Conservation (phyloP, 2,797 vertebrate genomes). For the Leuciscus waleckii region DNA sequence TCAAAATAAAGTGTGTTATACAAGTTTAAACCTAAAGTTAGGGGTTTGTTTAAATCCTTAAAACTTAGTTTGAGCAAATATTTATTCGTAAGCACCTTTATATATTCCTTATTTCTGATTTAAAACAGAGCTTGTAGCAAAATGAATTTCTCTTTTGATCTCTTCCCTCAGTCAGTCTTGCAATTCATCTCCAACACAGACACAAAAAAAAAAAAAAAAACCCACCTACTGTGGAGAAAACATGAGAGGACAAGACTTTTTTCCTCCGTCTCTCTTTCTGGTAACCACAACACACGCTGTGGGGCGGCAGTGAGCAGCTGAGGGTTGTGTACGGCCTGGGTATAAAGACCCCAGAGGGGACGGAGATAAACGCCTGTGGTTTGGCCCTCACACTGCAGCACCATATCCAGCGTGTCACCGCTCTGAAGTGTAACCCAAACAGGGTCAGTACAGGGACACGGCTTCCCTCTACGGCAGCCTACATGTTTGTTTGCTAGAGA, state of each 20-base stretch:
- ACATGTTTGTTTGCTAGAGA: constrained; percentile 31
- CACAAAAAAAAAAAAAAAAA: constrained; percentile 1
- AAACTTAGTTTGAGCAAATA: not conserved
- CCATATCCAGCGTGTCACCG: constrained; percentile 28
- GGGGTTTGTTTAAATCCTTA: not conserved
- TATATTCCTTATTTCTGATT: not conserved
- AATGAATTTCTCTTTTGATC: not conserved
- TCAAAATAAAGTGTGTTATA: not conserved
- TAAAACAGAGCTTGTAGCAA: constrained; percentile 2
- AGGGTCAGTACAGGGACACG: constrained; percentile 36
- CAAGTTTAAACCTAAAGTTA: not conserved
- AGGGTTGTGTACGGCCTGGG: constrained; percentile 47
- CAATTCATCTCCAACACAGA: constrained; percentile 36
- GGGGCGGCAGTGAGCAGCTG: constrained; percentile 51
- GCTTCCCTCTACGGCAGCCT: constrained; percentile 29
- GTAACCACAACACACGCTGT: constrained; percentile 61
- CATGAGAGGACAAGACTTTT: constrained; percentile 57
- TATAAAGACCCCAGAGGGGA: constrained; percentile 49
- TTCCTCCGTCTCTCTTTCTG: constrained; percentile 10
- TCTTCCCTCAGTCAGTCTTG: not conserved
- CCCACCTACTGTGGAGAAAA: constrained; percentile 34
- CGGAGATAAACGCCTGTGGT: constrained; percentile 50
- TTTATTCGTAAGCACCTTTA: not conserved
- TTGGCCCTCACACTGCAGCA: constrained; percentile 38
- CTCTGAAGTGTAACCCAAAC: constrained; percentile 49